These are phyloP conservation scores for Platichthys stellatus DNA, from an alignment of 2,113 vertebrate species.

Conservation along the genomic window DNA sequence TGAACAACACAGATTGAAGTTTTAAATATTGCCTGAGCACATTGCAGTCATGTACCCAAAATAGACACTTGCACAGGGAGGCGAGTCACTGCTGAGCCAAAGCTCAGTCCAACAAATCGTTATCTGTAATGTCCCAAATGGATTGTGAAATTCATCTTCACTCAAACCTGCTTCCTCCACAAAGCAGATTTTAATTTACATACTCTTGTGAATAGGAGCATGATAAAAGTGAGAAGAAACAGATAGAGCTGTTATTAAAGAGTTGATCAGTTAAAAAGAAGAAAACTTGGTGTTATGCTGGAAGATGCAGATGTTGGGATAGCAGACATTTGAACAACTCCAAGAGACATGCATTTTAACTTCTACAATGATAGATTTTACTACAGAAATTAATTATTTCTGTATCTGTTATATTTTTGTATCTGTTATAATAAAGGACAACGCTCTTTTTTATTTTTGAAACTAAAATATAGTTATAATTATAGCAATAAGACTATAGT, in stretches of 20 bases:
- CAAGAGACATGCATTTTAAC: no score
- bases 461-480: background rate
- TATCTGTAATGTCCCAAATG: constrained; percentile 10
- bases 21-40: constrained; percentile 35
- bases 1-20: constrained; percentile 8
- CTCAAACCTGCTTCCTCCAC: no score
- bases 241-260: background rate
- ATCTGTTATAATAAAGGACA: background rate
- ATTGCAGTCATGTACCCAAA: constrained; percentile 39
- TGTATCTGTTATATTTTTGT: background rate
- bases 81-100: constrained; percentile 22
- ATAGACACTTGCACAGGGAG: constrained; percentile 36
- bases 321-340: no score
- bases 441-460: background rate
- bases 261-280: background rate
- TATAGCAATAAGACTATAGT: no score
- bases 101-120: constrained; percentile 21
- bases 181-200: no score
- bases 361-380: no score
- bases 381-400: no score
- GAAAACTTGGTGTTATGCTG: background rate
- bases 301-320: background rate
- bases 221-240: background rate
- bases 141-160: background rate
- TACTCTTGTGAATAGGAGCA: background rate